Evolutionary conservation across 2,113 vertebrate species (phyloP).

Genomic region (Tympanuchus pallidicinctus): DNA sequence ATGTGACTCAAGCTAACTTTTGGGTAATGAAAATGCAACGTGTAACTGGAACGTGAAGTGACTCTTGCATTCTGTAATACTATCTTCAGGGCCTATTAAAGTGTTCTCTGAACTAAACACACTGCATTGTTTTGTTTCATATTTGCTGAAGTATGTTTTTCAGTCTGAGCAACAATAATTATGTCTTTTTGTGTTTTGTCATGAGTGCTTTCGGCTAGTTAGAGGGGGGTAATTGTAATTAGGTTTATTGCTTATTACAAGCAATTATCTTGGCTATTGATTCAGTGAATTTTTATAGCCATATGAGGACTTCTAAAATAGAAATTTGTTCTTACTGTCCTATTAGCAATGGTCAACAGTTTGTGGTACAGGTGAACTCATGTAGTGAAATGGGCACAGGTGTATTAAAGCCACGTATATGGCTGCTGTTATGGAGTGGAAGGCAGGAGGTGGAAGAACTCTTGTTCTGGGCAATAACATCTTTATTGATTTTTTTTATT

Average conservation of each 20-base stretch:
- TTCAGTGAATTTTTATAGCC: background rate
- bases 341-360: background rate
- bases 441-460: background rate
- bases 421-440: background rate
- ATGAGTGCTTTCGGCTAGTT: background rate
- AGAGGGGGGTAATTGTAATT: background rate
- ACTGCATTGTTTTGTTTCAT: background rate
- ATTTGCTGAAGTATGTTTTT: background rate
- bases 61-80: background rate
- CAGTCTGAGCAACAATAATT: background rate
- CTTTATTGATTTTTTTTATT: conserved; percentile 1
- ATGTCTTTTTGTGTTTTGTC: background rate
- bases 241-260: background rate
- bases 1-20: background rate
- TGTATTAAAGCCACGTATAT: background rate
- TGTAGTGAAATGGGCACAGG: background rate
- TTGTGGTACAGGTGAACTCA: background rate
- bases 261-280: background rate
- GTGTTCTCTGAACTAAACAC: background rate
- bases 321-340: background rate
- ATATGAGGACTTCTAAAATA: background rate
- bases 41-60: background rate
- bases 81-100: background rate
- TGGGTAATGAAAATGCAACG: background rate
- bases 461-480: background rate